These are phyloP conservation scores for Chelmon rostratus DNA, from an alignment of 2,797 vertebrate genomes.

Conservation along the genomic window DNA sequence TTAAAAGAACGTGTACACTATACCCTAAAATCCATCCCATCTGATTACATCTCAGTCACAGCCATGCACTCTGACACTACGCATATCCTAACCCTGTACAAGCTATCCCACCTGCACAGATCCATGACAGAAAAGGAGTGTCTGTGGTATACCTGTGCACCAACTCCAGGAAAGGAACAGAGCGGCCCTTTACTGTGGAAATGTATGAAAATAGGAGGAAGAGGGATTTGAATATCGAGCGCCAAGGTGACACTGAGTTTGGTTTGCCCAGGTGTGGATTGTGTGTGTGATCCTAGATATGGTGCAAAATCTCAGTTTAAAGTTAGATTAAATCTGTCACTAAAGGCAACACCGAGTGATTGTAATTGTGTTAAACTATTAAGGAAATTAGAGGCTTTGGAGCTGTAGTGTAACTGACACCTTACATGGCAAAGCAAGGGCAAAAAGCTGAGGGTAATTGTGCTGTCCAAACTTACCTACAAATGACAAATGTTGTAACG, in stretches of 20 bases:
- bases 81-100: neutral
- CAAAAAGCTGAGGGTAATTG: neutral
- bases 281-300: constrained; percentile 7
- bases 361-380: constrained; percentile 23
- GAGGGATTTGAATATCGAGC: constrained; percentile 49
- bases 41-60: neutral
- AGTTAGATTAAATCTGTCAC: constrained; percentile 15
- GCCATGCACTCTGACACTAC: too few relatives aligned
- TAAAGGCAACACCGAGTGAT: constrained; percentile 15
- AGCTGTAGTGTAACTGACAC: constrained; percentile 2
- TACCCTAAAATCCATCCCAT: neutral
- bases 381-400: constrained; percentile 5
- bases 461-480: neutral
- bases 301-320: constrained; percentile 11
- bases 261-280: constrained; percentile 3
- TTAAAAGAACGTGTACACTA: neutral
- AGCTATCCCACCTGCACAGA: neutral
- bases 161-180: constrained; percentile 16
- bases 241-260: constrained; percentile 40
- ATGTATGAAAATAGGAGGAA: constrained; percentile 48
- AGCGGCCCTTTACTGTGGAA: constrained; percentile 38
- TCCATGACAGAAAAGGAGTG: neutral
- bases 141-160: constrained; percentile 6
- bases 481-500: neutral
- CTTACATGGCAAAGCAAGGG: neutral